Percentiles rank a stretch among this genome's conserved stretches.
Conservation (phyloP, 2,888 invertebrate genomes). For the Apocheima hispidaria region DNA sequence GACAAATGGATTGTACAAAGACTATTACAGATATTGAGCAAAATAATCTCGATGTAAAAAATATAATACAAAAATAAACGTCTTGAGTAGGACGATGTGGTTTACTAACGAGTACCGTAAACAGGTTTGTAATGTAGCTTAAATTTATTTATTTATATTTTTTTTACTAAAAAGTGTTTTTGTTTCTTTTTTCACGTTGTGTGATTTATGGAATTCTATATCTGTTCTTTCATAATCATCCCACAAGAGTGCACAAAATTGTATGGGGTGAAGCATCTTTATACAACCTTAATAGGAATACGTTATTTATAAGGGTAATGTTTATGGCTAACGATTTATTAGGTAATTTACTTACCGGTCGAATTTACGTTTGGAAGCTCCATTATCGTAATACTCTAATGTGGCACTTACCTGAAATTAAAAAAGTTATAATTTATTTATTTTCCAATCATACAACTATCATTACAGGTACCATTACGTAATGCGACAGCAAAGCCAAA, state of each 20-base stretch:
- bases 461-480: too few species aligned
- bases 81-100: too few species aligned
- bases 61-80: too few species aligned
- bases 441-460: too few species aligned
- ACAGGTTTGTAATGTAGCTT: too few species aligned
- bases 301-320: conserved; percentile 35
- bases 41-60: too few species aligned
- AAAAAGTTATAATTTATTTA: too few species aligned
- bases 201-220: not conserved
- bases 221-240: conserved; percentile 8
- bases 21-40: too few species aligned
- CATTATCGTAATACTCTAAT: conserved; percentile 1
- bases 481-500: too few species aligned
- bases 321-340: conserved; percentile 21
- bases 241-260: conserved; percentile 25
- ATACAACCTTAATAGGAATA: conserved; percentile 22
- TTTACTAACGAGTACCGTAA: too few species aligned
- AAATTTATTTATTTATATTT: too few species aligned
- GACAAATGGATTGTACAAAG: too few species aligned
- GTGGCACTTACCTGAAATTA: conserved; percentile 31
- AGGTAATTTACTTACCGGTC: conserved; percentile 19
- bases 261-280: conserved; percentile 17
- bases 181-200: not conserved
- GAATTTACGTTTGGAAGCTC: conserved; percentile 3
- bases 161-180: not conserved